phyloP scores from a whole-genome alignment of 1,140 invertebrate species.

The Campoletis sonorensis region DNA sequence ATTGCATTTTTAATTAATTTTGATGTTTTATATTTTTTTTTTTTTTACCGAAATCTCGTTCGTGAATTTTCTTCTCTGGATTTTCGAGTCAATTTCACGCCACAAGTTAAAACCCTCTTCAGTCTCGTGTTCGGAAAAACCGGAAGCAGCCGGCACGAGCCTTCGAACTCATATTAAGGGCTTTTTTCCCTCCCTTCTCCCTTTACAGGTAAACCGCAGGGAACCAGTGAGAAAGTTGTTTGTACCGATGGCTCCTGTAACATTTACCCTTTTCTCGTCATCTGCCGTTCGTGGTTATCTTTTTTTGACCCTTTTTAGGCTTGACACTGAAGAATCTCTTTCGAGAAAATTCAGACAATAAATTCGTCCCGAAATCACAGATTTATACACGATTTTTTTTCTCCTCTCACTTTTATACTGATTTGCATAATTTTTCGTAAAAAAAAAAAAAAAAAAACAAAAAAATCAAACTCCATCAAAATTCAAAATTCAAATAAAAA shows the following conservation, averaged over 20 bases:
- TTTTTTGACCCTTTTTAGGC: not conserved
- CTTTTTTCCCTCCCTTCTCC: slow-evolving; percentile 30
- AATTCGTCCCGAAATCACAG: not conserved
- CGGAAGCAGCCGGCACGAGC: slow-evolving; percentile 69
- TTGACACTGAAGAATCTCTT: not conserved
- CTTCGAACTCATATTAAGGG: slow-evolving; percentile 40
- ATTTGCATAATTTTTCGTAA: not conserved
- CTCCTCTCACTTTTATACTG: too few species aligned
- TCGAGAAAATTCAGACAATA: not conserved
- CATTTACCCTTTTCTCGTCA: slow-evolving; percentile 23
- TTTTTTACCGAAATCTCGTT: too few species aligned
- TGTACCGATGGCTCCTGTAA: not conserved
- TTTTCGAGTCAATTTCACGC: slow-evolving; percentile 18
- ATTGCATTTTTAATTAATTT: too few species aligned
- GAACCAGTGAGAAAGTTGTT: not conserved
- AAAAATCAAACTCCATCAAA: not conserved
- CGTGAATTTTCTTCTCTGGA: not conserved
- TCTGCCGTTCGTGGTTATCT: not conserved
- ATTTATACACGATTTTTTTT: too few species aligned
- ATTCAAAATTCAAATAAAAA: too few species aligned
- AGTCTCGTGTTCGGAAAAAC: slow-evolving; percentile 44
- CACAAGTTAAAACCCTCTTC: not conserved
- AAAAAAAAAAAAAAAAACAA: too few species aligned
- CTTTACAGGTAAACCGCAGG: slow-evolving; percentile 4
- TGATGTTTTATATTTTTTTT: too few species aligned